A percentile compares a stretch with the other conserved stretches of the same genome.
phyloP scores from a whole-genome alignment of 2,113 vertebrate species.

The Grantiella picta region DNA sequence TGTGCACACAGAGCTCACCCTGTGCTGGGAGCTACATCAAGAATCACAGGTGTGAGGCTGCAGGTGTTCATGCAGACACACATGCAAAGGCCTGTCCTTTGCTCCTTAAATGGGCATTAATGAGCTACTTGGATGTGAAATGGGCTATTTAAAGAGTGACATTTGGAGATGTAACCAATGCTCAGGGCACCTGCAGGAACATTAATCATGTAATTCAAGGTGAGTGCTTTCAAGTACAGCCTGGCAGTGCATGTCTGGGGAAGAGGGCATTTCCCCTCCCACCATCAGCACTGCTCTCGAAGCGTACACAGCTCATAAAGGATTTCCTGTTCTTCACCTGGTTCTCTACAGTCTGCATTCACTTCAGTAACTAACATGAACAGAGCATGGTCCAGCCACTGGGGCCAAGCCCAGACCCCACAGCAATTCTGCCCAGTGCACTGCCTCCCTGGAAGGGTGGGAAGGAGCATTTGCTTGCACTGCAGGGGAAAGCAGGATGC shows the following conservation, averaged over 20 bases:
- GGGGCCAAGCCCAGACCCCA: background rate
- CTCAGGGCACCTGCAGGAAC: background rate
- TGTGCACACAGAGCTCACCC: fast-evolving
- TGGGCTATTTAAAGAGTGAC: constrained; percentile 29
- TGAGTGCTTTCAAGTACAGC: background rate
- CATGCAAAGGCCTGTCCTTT: background rate
- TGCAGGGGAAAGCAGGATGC: background rate
- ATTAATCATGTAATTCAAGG: constrained; percentile 10
- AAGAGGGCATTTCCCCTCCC: background rate
- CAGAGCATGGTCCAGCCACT: background rate
- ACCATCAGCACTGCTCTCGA: background rate
- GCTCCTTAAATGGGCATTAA: background rate
- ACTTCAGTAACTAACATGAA: background rate
- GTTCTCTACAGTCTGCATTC: background rate
- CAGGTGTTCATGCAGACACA: background rate
- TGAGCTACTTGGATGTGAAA: background rate
- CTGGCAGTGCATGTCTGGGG: background rate
- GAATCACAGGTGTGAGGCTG: background rate
- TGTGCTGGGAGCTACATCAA: background rate
- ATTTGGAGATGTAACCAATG: constrained; percentile 12
- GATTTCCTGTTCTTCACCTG: background rate
- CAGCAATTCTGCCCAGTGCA: fast-evolving
- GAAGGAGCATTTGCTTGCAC: background rate
- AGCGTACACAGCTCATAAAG: background rate
- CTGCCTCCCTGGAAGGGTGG: background rate